phyloP scores from a whole-genome alignment of 2,113 vertebrate species.

The Columba janthina region DNA sequence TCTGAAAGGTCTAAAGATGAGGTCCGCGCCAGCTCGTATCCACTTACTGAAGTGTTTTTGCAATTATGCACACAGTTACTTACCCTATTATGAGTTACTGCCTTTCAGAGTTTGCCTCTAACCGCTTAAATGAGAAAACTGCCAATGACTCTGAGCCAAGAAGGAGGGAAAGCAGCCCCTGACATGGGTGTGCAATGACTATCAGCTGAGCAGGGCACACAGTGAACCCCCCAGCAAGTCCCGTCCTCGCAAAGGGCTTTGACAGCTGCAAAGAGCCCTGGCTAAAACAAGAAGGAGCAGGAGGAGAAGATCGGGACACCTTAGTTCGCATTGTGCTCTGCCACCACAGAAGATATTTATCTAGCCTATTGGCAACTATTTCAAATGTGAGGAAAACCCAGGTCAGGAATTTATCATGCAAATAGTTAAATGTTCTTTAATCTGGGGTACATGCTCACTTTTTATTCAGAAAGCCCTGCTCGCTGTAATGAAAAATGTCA shows the following conservation, averaged over 20 bases:
- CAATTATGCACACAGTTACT: conserved; percentile 53
- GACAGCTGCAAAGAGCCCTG: not conserved
- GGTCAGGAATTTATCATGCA: conserved; percentile 24
- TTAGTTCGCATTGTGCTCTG: not conserved
- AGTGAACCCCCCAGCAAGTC: not conserved
- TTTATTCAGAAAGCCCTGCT: conserved; percentile 57
- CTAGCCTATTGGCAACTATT: conserved; percentile 43
- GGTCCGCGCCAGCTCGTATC: not conserved
- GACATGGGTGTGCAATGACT: not conserved
- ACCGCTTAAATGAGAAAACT: conserved; percentile 45
- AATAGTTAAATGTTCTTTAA: conserved; percentile 60
- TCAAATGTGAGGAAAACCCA: not conserved
- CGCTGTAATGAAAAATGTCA: conserved; percentile 59
- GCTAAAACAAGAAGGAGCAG: not conserved
- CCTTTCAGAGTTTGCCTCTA: conserved; percentile 52
- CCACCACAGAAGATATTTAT: conserved; percentile 34
- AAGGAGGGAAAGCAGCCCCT: not conserved
- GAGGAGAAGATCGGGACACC: not conserved
- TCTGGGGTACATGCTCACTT: conserved; percentile 50
- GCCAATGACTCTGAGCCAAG: not conserved
- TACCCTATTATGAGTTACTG: conserved; percentile 32
- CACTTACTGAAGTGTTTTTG: conserved; percentile 39
- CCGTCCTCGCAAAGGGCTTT: not conserved
- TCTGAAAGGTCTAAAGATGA: conserved; percentile 44
- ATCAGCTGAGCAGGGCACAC: not conserved